Percentiles rank a stretch among this genome's conserved stretches.
phyloP scores from a whole-genome alignment of 1,140 invertebrate genomes.

The Meloidogyne hapla region DNA sequence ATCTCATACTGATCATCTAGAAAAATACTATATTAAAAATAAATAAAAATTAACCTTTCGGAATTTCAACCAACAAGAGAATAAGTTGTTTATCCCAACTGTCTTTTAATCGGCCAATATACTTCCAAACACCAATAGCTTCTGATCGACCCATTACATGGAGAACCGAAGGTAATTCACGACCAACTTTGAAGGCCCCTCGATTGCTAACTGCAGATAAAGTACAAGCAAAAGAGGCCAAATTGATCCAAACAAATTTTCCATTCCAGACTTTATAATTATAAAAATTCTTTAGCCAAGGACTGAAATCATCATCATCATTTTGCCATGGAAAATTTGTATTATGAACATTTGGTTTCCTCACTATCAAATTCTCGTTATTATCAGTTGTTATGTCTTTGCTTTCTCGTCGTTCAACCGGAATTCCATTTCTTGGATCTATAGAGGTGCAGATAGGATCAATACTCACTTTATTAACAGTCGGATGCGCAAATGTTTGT shows the following conservation, averaged over 20 bases:
- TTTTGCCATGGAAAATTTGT: background rate
- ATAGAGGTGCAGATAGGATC: too few species aligned
- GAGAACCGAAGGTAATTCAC: background rate
- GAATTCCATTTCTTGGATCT: too few species aligned
- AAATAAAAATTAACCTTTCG: background rate
- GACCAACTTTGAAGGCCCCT: conserved; percentile 1
- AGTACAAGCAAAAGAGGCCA: background rate
- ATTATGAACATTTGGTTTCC: too few species aligned
- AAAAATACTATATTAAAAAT: background rate
- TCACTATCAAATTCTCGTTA: background rate
- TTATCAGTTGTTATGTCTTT: background rate
- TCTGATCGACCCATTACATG: conserved; percentile 12
- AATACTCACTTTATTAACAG: too few species aligned
- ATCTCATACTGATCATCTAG: background rate
- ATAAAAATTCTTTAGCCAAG: background rate
- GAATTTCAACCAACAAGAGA: conserved; percentile 12
- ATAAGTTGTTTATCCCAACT: conserved; percentile 21
- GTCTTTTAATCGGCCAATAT: conserved; percentile 2
- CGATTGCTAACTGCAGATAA: conserved; percentile 3
- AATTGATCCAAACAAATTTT: conserved; percentile 1
- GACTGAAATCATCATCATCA: background rate
- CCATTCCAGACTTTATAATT: conserved; percentile 12
- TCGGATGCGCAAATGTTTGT: too few species aligned
- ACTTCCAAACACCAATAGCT: conserved; percentile 18
- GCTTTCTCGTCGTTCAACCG: background rate